Conservation (phyloP, 2,113 vertebrate species). For the Agapornis roseicollis region DNA sequence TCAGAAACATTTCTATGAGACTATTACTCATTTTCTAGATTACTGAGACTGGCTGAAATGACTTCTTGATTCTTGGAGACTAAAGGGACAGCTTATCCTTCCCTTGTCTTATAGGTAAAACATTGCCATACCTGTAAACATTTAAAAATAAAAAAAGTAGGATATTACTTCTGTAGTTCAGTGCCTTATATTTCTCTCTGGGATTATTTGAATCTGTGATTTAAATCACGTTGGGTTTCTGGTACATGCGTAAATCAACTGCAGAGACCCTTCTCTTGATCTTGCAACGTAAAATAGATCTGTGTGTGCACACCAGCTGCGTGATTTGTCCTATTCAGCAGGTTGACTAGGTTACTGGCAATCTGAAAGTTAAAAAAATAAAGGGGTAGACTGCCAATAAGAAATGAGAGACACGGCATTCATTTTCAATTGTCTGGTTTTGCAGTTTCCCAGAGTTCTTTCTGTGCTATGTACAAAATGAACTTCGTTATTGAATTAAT, state of each 20-base stretch:
- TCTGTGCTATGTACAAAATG: fast-evolving
- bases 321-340: not conserved
- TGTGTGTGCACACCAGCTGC: fast-evolving
- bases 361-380: not conserved
- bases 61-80: not conserved
- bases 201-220: not conserved
- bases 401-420: not conserved
- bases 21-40: not conserved
- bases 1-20: not conserved
- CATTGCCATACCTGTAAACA: not conserved
- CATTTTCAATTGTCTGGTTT: not conserved
- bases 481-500: not conserved
- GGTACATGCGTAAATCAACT: not conserved
- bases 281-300: not conserved
- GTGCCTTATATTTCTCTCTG: not conserved
- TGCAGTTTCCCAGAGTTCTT: not conserved
- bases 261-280: not conserved
- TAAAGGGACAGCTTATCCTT: not conserved
- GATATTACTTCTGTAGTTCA: not conserved
- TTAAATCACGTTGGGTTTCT: not conserved
- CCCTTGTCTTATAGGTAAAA: not conserved
- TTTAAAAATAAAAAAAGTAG: not conserved
- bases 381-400: not conserved
- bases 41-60: not conserved
- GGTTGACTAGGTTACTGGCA: not conserved